Evolutionary conservation across 2,113 vertebrate genomes (phyloP), one percentile per base, ranked within the genome.

Genomic region (Macroglossus sobrinus): DNA sequence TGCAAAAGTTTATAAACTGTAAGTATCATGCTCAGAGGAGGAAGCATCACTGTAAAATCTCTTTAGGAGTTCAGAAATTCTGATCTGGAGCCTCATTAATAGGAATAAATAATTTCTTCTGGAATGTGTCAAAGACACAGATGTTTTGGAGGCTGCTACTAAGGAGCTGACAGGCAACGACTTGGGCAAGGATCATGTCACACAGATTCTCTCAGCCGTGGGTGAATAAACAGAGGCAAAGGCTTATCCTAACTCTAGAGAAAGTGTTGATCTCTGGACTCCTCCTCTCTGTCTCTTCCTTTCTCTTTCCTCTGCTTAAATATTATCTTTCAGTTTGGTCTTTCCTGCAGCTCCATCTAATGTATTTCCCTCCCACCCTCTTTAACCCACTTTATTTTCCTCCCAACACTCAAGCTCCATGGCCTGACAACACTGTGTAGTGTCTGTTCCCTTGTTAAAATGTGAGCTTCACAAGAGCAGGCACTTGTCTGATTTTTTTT

Each of bases 81-180:
- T 68, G 38, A 85, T 15, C 21, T 35, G 43, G 50, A n/a, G n/a
- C 28, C 33, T 80, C n/a, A 7, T n/a, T 88, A 71, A 21, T 3
- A 71, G 30, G 59, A 53, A 53, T 66, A 76, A 89, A 40, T 30
- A 30, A 72, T 93, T 91, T 63, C 43, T 81, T 94, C 81, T 86
- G 63, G 15, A 57, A 86, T 78, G 11, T 85, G 45, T 45, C 57
- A 75, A 89, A 92, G 68, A 78, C 30, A 40, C 26, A 38, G 84
- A 45, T 15, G 11, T 50, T 33, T 71, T n/a, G 8, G 72, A 91
- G 63, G 30, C 80, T 71, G 19, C 33, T 75, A 4, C 57, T 10
- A 22, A 59, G 30, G 30, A 26, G 13, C 24, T 75, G 66, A 30
- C 33, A 84, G 40, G 57, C 30, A 63, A 57, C 18, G 43, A 35